These are phyloP conservation scores for Odontamblyopus lacepedii DNA, from an alignment of 2,797 vertebrate species.

Conservation along the genomic window DNA sequence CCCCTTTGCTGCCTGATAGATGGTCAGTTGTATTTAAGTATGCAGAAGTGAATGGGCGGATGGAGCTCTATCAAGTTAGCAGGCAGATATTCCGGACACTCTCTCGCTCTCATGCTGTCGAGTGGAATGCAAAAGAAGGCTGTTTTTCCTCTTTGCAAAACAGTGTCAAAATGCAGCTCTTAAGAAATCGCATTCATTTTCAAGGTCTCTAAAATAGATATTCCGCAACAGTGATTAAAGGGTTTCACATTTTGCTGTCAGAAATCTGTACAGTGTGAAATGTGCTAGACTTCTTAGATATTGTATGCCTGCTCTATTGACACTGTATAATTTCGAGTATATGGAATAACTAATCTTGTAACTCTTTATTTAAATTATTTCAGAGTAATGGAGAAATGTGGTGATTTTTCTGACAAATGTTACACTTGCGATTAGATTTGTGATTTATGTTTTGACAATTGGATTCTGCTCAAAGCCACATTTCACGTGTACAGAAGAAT, in stretches of 20 bases:
- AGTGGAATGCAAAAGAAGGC: slow-evolving; percentile 57
- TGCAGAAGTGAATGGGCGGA: slow-evolving; percentile 14
- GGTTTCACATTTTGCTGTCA: slow-evolving; percentile 17
- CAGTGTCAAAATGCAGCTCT: slow-evolving; percentile 47
- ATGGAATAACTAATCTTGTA: too few species aligned
- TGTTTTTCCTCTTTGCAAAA: slow-evolving; percentile 52
- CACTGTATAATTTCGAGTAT: not conserved
- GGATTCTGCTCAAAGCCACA: too few species aligned
- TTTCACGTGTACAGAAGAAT: too few species aligned
- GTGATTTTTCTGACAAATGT: too few species aligned
- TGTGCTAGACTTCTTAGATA: slow-evolving; percentile 19
- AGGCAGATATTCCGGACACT: slow-evolving; percentile 50
- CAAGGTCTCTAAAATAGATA: slow-evolving; percentile 20
- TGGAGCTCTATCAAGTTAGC: slow-evolving; percentile 48
- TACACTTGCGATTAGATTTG: too few species aligned
- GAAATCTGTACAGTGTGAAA: slow-evolving; percentile 4
- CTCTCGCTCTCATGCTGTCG: slow-evolving; percentile 53
- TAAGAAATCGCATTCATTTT: slow-evolving; percentile 31
- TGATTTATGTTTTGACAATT: too few species aligned
- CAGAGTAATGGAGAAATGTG: too few species aligned
- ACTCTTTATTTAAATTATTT: too few species aligned
- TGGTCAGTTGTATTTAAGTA: slow-evolving; percentile 22
- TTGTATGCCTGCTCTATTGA: not conserved
- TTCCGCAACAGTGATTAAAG: slow-evolving; percentile 19
- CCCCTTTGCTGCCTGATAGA: slow-evolving; percentile 21